phyloP scores from a whole-genome alignment of 2,113 vertebrate species.

The Petaurus breviceps region DNA sequence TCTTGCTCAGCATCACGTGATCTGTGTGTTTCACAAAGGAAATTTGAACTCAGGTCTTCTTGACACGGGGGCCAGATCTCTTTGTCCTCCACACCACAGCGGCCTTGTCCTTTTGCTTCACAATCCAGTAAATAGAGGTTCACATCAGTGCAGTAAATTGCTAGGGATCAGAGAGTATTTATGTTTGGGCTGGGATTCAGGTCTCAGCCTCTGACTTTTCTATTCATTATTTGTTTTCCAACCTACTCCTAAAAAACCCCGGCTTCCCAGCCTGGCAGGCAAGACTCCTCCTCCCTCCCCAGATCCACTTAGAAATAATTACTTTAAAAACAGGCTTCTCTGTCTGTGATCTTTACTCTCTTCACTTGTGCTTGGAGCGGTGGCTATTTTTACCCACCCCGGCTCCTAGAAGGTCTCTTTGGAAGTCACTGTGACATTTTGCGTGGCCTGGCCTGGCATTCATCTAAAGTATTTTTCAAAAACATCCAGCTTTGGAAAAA shows the following conservation, averaged over 20 bases:
- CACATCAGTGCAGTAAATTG: not conserved
- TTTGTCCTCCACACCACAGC: not conserved
- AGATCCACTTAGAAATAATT: constrained; percentile 78
- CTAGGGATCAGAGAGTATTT: not conserved
- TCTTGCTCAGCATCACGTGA: not conserved
- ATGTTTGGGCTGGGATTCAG: not conserved
- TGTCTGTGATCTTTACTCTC: constrained; percentile 74
- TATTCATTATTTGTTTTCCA: constrained; percentile 53
- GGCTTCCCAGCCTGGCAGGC: constrained; percentile 52
- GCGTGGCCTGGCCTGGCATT: constrained; percentile 72
- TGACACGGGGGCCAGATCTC: not conserved
- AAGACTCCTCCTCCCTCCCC: constrained; percentile 55
- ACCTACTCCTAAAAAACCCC: constrained; percentile 48
- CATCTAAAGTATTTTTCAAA: constrained; percentile 79
- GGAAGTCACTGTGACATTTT: constrained; percentile 79
- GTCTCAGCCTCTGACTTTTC: constrained; percentile 14
- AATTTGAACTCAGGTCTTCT: not conserved
- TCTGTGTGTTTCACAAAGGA: not conserved
- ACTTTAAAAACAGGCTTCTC: constrained; percentile 78
- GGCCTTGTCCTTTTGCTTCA: not conserved
- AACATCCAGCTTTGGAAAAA: constrained; percentile 77
- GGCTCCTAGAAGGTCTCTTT: constrained; percentile 75
- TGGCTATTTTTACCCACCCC: constrained; percentile 76
- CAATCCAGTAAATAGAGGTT: constrained; percentile 49
- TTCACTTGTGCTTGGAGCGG: constrained; percentile 40